phyloP scores from a whole-genome alignment of 2,888 invertebrate species.

The Shargacucullia verbasci region DNA sequence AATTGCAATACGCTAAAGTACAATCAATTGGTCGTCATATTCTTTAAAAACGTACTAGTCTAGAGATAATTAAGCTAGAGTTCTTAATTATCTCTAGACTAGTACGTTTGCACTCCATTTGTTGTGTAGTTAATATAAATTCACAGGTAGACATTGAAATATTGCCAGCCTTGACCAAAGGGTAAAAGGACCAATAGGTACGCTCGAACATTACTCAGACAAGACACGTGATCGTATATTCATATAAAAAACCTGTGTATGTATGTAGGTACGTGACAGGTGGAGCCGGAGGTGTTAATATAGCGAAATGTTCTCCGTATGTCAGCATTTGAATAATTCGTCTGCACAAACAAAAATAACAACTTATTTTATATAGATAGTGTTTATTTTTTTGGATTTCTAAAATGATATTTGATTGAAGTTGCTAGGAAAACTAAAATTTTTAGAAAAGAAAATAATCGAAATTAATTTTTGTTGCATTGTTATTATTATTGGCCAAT shows the following conservation, averaged over 20 bases:
- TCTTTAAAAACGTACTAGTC: too few species aligned
- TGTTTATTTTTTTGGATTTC: not conserved
- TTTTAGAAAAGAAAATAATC: too few species aligned
- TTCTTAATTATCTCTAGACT: too few species aligned
- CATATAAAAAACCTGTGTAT: constrained; percentile 71
- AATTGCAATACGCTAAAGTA: too few species aligned
- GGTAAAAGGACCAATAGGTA: constrained; percentile 9
- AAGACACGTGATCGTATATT: constrained; percentile 35
- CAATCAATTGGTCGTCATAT: too few species aligned
- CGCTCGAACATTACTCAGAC: constrained; percentile 25
- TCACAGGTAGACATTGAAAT: not conserved
- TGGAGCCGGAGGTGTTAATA: constrained; percentile 74
- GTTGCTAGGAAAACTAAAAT: too few species aligned
- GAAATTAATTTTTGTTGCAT: too few species aligned
- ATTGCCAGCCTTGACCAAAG: not conserved
- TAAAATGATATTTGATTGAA: too few species aligned
- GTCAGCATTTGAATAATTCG: constrained; percentile 84
- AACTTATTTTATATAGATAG: constrained; percentile 40
- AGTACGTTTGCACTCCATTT: too few species aligned
- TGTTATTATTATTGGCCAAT: too few species aligned
- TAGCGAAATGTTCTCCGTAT: constrained; percentile 66
- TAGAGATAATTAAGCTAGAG: too few species aligned
- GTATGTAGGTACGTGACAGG: constrained; percentile 66
- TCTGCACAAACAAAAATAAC: constrained; percentile 78
- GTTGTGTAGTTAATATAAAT: too few species aligned